Evolutionary conservation across 2,113 vertebrate species (phyloP), one percentile per base, ranked within the genome.

Genomic region (Nycticebus coucang): DNA sequence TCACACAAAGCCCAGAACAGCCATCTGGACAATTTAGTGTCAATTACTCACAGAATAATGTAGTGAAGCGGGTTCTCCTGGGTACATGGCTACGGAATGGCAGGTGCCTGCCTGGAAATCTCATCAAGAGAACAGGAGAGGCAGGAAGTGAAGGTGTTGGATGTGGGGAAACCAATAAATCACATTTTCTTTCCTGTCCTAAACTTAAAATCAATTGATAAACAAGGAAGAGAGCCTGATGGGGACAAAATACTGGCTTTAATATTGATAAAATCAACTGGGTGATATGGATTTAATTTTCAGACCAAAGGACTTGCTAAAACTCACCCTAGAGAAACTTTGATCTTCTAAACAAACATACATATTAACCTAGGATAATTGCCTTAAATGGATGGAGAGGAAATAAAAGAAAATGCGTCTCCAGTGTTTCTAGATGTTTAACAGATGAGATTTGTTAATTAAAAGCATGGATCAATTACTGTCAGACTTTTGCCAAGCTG

Each of bases 371-470:
- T 69, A 24, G 19, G 7, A 45, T 26, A 68, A 93, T 7, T 85
- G 19, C 24, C 45, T 87, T 93, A 45, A 95, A 55, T 88, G 17
- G 11, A 45, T n/a, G 5, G 57, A 89, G 22, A 57, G 13, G 33
- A 57, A 93, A 41, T 62, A 86, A 93, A 62, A 68, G 10, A 75
- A 87, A 87, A 79, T 71, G 30, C 94, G 59, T 81, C 45, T 30
- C 53, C 6, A 78, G 30, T 53, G 69, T 57, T 75, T 88, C 15
- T 17, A 59, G 59, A 77, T 86, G 21, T 81, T 88, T 85, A 91
- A 86, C 68, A 89, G 57, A 91, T 93, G 28, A 95, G n/a, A 4
- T 80, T 87, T 94, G 41, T 35, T 94, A 88, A 91, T 95, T 94
- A 75, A 95, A 92, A 74, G 33, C 17, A 37, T 80, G 35, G 45